Evolutionary conservation across 1,140 invertebrate genomes (phyloP).

Genomic region (Drosophila repleta): DNA sequence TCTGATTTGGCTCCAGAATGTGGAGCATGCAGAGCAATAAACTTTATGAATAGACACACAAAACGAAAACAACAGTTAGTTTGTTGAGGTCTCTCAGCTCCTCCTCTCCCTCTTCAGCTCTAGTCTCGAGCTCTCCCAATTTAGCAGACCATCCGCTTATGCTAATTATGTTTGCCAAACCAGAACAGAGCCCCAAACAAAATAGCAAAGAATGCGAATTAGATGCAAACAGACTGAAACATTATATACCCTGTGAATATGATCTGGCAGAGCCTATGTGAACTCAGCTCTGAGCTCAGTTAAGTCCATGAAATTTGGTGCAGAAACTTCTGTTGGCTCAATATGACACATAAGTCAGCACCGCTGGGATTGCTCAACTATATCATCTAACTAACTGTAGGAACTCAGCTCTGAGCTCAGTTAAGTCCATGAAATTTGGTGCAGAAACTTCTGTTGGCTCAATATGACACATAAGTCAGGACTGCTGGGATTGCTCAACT

Average conservation of each 20-base stretch:
- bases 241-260: not conserved
- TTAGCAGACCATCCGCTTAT: constrained; percentile 52
- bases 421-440: not conserved
- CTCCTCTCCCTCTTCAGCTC: not conserved
- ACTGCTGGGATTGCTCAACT: not conserved
- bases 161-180: constrained; percentile 62
- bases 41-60: constrained; percentile 58
- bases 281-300: not conserved
- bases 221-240: not conserved
- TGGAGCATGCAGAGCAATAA: constrained; percentile 64
- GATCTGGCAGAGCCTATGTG: not conserved
- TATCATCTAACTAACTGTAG: not conserved
- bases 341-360: no score
- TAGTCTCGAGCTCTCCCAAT: constrained; percentile 9
- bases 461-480: no score
- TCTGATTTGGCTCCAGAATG: constrained; percentile 50
- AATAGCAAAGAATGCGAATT: not conserved
- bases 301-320: not conserved
- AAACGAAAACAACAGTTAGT: constrained; percentile 36
- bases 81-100: not conserved
- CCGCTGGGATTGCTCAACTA: no score
- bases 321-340: not conserved
- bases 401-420: not conserved
- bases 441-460: not conserved
- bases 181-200: constrained; percentile 18